These are phyloP conservation scores for Phymorhynchus buccinoides DNA, from an alignment of 1,140 invertebrate genomes.

Conservation along the genomic window DNA sequence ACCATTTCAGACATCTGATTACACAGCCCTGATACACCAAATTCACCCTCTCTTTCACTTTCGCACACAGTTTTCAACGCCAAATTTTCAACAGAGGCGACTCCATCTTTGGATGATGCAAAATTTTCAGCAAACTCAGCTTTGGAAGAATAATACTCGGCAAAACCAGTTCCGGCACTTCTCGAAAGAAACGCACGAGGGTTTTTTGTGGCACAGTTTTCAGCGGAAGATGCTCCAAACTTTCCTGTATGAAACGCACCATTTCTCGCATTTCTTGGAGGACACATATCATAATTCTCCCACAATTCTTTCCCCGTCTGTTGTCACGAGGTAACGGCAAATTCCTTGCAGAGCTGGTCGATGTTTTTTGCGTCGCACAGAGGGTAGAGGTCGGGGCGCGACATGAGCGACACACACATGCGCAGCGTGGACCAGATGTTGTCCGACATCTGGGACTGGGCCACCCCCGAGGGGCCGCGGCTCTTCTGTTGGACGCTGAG, in stretches of 20 bases:
- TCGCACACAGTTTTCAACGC: too few relatives aligned
- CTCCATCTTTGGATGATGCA: background rate
- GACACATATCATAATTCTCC: too few relatives aligned
- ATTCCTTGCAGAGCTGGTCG: conserved; percentile 66
- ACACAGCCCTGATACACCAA: background rate
- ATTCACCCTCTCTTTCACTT: too few relatives aligned
- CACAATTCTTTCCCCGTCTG: too few relatives aligned
- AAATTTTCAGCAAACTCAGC: background rate
- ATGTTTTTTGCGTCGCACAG: conserved; percentile 82
- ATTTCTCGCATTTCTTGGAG: too few relatives aligned
- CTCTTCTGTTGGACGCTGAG: conserved; percentile 93
- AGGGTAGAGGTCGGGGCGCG: conserved; percentile 84
- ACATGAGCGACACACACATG: conserved; percentile 90
- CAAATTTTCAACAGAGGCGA: background rate
- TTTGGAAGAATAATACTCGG: too few relatives aligned
- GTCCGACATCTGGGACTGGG: conserved; percentile 82
- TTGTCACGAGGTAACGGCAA: conserved; percentile 7
- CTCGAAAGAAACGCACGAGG: background rate
- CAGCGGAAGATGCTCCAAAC: too few relatives aligned
- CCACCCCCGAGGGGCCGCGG: conserved; percentile 74
- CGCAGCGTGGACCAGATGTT: conserved; percentile 95
- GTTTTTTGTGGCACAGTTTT: background rate
- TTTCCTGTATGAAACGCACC: too few relatives aligned
- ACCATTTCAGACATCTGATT: background rate
- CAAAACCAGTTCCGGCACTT: background rate